Conservation (phyloP, 2,888 invertebrate species). For the Rhagonycha lutea region DNA sequence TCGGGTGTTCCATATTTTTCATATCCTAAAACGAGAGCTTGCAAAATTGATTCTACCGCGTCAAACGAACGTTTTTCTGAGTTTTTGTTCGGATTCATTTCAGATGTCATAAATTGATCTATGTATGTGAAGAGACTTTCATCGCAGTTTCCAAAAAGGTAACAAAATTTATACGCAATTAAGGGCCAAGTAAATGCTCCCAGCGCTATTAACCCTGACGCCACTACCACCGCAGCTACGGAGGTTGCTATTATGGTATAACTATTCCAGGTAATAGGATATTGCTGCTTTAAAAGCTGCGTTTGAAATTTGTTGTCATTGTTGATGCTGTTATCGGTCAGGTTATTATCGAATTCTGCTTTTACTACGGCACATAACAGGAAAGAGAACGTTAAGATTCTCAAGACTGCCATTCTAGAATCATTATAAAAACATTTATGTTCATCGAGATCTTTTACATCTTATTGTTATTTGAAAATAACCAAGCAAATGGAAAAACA, state of each 20-base stretch:
- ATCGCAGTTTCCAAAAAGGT: conserved; percentile 46
- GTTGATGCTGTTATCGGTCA: conserved; percentile 18
- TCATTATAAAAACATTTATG: conserved; percentile 16
- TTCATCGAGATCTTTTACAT: conserved; percentile 13
- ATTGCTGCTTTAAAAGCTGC: conserved; percentile 11
- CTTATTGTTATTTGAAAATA: conserved; percentile 14
- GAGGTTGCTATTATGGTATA: conserved; percentile 38
- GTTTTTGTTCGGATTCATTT: conserved; percentile 20
- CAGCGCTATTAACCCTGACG: conserved; percentile 40
- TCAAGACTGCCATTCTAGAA: conserved; percentile 19
- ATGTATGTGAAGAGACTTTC: conserved; percentile 44
- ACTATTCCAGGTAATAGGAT: conserved; percentile 35
- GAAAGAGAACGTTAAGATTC: conserved; percentile 15
- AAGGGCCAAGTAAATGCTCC: conserved; percentile 44
- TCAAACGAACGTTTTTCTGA: conserved; percentile 43
- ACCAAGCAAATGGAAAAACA: conserved; percentile 10
- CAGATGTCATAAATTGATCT: conserved; percentile 35
- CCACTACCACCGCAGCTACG: conserved; percentile 41
- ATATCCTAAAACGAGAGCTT: conserved; percentile 47
- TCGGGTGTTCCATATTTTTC: conserved; percentile 46
- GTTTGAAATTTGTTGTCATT: conserved; percentile 13
- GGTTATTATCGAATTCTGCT: conserved; percentile 20
- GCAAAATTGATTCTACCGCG: conserved; percentile 47
- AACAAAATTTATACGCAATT: conserved; percentile 48
- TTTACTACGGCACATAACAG: conserved; percentile 7